Percentiles rank a stretch among this genome's conserved stretches.
Conservation (phyloP, 2,797 vertebrate species). For the Onychomys torridus region DNA sequence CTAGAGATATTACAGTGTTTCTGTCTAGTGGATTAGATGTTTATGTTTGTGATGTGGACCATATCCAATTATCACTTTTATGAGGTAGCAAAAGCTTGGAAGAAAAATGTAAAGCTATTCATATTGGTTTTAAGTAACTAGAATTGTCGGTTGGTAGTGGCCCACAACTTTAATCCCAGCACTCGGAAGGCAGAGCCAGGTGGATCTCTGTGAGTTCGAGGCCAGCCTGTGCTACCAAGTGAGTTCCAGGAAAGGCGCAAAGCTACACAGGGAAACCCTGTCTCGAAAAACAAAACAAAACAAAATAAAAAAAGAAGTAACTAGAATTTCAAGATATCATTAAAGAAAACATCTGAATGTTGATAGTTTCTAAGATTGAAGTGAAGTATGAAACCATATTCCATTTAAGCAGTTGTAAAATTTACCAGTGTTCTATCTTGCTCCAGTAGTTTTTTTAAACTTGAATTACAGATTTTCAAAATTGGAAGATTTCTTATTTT, state of each 20-base stretch:
- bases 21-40: not conserved
- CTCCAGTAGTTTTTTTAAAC: not conserved
- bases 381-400: constrained; percentile 13
- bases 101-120: constrained; percentile 14
- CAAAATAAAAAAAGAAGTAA: no score
- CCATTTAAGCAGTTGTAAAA: constrained; percentile 40
- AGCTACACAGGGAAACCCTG: no score
- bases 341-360: constrained; percentile 46
- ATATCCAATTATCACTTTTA: constrained; percentile 8
- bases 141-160: no score
- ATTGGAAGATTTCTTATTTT: constrained; percentile 35
- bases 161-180: no score
- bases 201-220: no score
- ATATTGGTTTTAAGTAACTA: constrained; percentile 49
- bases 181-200: no score
- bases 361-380: constrained; percentile 38
- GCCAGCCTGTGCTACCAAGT: no score
- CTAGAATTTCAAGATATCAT: not conserved
- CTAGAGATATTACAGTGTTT: not conserved
- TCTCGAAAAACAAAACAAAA: no score
- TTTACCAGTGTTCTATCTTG: constrained; percentile 23
- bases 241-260: no score
- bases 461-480: constrained; percentile 57
- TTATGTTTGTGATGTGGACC: not conserved
- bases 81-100: constrained; percentile 19